Evolutionary conservation across 2,797 vertebrate species (phyloP), one percentile per base, ranked within the genome.

Genomic region (Prunella strophiata): DNA sequence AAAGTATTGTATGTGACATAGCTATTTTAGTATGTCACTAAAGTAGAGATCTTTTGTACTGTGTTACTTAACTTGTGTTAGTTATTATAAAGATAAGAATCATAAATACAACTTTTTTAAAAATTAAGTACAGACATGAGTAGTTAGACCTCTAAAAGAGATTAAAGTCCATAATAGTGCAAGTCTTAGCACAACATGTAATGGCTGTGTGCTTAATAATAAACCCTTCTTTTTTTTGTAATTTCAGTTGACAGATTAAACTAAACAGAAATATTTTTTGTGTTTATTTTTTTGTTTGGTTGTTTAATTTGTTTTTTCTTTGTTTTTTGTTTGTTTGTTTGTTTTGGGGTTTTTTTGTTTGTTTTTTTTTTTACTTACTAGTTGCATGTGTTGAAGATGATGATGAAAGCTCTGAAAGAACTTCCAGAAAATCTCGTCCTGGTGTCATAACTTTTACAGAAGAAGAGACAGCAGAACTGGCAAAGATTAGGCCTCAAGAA

Each of bases 361-460:
- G 25, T 12, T 34, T 67, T n/a, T 3, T 71, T 77, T 63, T 48
- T 57, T 66, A 20, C 81, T 26, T 23, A 66, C 40, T 67, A 98
- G 98, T 97, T 68, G n/a, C 79, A 2, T 95, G 96, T 89, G 61
- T 96, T 51, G 98, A 98, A 80, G 98, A 98, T 32, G 98, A 98
- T 7, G 99, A 99, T 6, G 98, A 98, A 45, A 98, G 96, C 11
- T 74, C 97, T 6, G 99, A 99, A 25, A 98, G 98, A 77, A 97
- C 97, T 11, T 96, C 97, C 2, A 98, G 99, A 89, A 98, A 99
- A 93, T 98, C 98, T 82, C 98, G 99, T 16, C 95, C 98, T 22
- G 99, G 99, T 72, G 99, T 99, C 93, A 99, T 99, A 97, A 99
- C 99, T 22, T 99, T 99, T 94, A 99, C 99, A 0, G 99, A 99